Evolutionary conservation across 2,113 vertebrate species (phyloP), one percentile per base, ranked within the genome.

Genomic region (Dipodomys ordii): DNA sequence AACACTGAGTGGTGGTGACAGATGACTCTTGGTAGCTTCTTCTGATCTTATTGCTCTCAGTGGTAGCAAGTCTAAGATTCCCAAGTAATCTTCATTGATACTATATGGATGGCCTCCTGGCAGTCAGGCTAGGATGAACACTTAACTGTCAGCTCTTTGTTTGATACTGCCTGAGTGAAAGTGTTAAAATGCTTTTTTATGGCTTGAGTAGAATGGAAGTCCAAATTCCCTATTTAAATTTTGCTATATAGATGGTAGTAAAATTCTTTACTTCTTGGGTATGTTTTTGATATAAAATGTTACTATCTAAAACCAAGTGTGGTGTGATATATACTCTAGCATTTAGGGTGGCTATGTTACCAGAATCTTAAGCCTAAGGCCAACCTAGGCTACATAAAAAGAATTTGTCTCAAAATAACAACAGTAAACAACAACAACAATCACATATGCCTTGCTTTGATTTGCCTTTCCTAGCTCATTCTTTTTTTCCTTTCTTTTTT

Each of bases 181-280:
- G 1, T 16, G 0, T 44, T 4, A 4, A 2, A 18, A 25, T 4
- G 0, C 7, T 20, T 71, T 11, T 53, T 35, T 32, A n/a, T 0
- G 76, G 19, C 39, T 12, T 32, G 1, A 23, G 35, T 35, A 72
- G 12, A 8, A 35, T 15, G 10, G 30, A 62, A n/a, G 60, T 83
- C 27, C 68, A 25, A 12, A 32, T 74, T 10, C 19, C 10, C 25
- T 60, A 13, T 15, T 72, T 5, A 27, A 3, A 6, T 72, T 87
- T 92, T 71, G 27, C 62, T 81, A 16, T 64, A 8, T 53, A 20
- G 28, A 12, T 57, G 28, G 27, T 46, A 13, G 27, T 57, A 57
- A 22, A 12, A 15, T 3, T 2, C 16, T 10, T 62, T 1, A 22
- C 16, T 46, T 65, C 28, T 73, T 3, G 83, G 46, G 2, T 60